These are phyloP conservation scores for Matsumurasca onukii DNA, from an alignment of 1,140 invertebrate genomes.

Conservation along the genomic window DNA sequence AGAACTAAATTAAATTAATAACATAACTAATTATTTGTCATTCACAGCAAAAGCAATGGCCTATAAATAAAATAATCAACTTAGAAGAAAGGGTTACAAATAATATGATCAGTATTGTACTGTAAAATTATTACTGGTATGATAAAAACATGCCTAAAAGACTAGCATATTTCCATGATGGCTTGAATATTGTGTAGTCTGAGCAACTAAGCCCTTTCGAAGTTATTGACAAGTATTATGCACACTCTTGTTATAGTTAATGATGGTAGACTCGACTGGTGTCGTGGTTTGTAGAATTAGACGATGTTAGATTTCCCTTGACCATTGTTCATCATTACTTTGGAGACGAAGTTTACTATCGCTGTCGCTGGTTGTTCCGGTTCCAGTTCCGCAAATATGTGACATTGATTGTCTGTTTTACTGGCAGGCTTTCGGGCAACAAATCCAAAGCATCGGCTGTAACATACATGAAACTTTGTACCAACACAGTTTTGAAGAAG, in stretches of 20 bases:
- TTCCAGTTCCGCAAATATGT: constrained; percentile 94
- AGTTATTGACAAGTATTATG: too few species aligned
- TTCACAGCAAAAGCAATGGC: constrained; percentile 27
- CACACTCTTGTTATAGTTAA: too few species aligned
- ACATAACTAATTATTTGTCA: constrained; percentile 27
- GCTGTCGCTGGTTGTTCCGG: constrained; percentile 93
- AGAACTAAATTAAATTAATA: constrained; percentile 20
- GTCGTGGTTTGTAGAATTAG: too few species aligned
- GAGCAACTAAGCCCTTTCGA: too few species aligned
- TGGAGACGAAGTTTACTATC: constrained; percentile 95
- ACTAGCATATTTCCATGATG: too few species aligned
- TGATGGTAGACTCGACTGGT: too few species aligned
- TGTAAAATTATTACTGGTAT: too few species aligned
- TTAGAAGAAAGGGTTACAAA: too few species aligned
- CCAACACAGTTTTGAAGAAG: too few species aligned
- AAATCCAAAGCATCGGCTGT: constrained; percentile 88
- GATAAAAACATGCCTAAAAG: too few species aligned
- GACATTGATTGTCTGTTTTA: constrained; percentile 90
- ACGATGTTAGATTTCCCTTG: constrained; percentile 36
- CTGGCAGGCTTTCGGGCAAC: constrained; percentile 82
- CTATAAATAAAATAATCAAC: constrained; percentile 5
- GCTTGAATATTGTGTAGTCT: too few species aligned
- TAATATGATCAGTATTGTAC: too few species aligned
- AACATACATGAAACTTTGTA: constrained; percentile 43
- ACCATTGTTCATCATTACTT: constrained; percentile 66